Percentiles rank a stretch among this genome's conserved stretches.
phyloP scores from a whole-genome alignment of 37 sponge, comb jelly and placozoan genomes.

The Cladorhizidae sp. region DNA sequence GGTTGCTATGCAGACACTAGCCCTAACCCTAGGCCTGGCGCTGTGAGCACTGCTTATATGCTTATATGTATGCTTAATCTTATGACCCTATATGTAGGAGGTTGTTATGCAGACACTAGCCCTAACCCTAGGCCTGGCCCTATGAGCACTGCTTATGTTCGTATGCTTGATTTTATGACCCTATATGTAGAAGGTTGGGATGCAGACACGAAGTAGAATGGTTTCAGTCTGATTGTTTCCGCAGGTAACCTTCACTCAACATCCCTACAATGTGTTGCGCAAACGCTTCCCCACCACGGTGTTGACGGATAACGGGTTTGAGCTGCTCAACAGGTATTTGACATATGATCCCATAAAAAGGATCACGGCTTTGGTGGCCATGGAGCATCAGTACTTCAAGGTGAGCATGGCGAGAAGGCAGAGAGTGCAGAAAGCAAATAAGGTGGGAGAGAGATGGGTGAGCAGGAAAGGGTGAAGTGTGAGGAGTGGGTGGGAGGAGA shows the following conservation, averaged over 20 bases:
- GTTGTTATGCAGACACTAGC: too few relatives aligned
- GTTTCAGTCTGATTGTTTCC: neutral
- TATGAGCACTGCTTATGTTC: too few relatives aligned
- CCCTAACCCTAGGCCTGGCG: too few relatives aligned
- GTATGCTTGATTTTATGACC: too few relatives aligned
- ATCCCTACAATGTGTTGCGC: constrained; percentile 89
- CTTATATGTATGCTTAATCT: too few relatives aligned
- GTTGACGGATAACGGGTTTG: constrained; percentile 82
- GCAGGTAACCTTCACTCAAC: constrained; percentile 75
- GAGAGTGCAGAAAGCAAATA: neutral
- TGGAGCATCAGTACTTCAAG: constrained; percentile 82
- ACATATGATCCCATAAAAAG: constrained; percentile 92
- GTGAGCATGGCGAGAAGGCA: constrained; percentile 21
- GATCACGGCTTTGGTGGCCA: constrained; percentile 78
- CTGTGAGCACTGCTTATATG: too few relatives aligned
- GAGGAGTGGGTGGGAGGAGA: neutral
- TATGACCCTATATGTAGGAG: too few relatives aligned
- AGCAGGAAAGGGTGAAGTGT: neutral
- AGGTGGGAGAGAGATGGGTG: neutral
- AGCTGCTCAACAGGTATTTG: constrained; percentile 82
- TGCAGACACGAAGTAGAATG: too few relatives aligned
- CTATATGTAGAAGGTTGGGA: too few relatives aligned
- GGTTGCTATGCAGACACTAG: too few relatives aligned
- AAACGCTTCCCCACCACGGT: constrained; percentile 65
- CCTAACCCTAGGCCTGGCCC: too few relatives aligned